phyloP scores from a whole-genome alignment of 2,113 vertebrate species.

The Corvus hawaiiensis region DNA sequence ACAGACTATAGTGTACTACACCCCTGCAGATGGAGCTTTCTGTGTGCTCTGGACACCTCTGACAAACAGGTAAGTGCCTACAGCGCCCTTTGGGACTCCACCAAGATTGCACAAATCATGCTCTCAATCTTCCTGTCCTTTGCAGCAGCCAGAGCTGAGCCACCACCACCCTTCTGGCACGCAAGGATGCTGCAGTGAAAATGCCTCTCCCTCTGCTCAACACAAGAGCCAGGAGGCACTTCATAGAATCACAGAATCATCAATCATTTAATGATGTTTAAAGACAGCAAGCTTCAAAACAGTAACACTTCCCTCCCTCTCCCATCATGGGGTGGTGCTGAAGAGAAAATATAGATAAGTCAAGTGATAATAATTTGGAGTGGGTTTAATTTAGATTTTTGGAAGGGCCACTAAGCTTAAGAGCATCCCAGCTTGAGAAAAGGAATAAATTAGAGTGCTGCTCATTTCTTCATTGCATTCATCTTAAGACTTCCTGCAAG shows the following conservation, averaged over 20 bases:
- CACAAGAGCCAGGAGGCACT: not conserved
- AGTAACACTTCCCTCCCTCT: not conserved
- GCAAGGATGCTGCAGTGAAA: accelerated
- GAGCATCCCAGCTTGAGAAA: not conserved
- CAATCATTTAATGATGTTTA: not conserved
- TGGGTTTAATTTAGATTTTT: not conserved
- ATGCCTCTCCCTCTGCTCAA: not conserved
- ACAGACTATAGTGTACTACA: not conserved
- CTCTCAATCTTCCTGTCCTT: not conserved
- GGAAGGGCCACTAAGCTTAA: not conserved
- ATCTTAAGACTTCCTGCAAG: not conserved
- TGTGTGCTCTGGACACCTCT: accelerated
- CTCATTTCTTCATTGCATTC: not conserved
- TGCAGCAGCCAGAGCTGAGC: not conserved
- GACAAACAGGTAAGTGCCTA: not conserved
- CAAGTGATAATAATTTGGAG: not conserved
- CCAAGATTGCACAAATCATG: not conserved
- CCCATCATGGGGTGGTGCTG: too few species aligned
- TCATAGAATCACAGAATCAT: not conserved
- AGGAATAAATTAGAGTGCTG: not conserved
- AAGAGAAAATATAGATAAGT: not conserved
- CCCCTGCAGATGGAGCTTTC: not conserved
- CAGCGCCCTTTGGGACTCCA: not conserved
- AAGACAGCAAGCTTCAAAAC: not conserved
- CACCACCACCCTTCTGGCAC: not conserved